Evolutionary conservation across 23 tunicate genomes (phyloP), one percentile per base, ranked within the genome.

Genomic region (Clavelina lepadiformis): DNA sequence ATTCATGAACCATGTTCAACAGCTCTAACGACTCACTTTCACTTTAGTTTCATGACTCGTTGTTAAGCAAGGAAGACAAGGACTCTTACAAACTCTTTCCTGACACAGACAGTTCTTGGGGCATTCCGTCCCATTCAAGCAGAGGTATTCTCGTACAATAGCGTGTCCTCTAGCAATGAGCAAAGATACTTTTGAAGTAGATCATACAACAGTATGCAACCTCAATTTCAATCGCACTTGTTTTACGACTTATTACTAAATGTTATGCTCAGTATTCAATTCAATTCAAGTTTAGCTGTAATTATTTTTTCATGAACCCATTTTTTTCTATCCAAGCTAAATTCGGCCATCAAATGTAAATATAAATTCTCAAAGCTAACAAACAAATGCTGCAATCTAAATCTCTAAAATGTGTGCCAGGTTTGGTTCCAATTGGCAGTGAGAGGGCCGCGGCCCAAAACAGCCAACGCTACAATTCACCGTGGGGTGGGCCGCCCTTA

Each of bases 21-120:
- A 8, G 49, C 11, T 41, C 15, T n/a, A n/a, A n/a, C n/a, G n/a
- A n/a, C n/a, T n/a, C n/a, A n/a, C n/a, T n/a, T n/a, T 63, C 7
- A 15, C 5, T 66, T 21, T 28, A 66, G 72, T 66, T 66, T 66
- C 72, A 13, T 8, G 72, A 58, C 45, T 24, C 55, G 36, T 31
- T 65, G 8, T 38, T 60, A 6, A 20, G 29, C 15, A 66, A 78
- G 51, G 85, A 78, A 27, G 69, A 67, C 30, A 71, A 80, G n/a
- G 96, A 88, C 22, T 68, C 96, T 23, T 88, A 88, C 78, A 68
- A 88, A 46, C 96, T 88, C 35, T 88, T 88, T 41, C 96, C 96
- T 0, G 82, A 33, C 49, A 80, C 68, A 5, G 78, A 74, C 23
- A 54, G 49, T 29, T 51, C 75, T 5, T 83, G 82, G 92, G 67